A percentile compares a stretch with the other conserved stretches of the same genome.
Evolutionary conservation across 64 coral and sea anemone genomes (phyloP).

Genomic region (Anthopleura sola): DNA sequence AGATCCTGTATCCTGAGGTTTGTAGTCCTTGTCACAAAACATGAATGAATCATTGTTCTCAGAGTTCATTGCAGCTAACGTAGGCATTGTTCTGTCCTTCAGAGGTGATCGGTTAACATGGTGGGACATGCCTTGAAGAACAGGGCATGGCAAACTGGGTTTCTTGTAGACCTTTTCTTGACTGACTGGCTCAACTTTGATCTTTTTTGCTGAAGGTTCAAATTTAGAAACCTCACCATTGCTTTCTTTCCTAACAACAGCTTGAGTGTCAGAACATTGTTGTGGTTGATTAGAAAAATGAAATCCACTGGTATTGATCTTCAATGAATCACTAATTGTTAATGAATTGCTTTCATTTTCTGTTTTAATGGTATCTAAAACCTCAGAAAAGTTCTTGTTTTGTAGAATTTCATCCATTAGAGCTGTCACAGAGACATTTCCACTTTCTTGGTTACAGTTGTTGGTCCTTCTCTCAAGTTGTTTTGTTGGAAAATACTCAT

Average conservation of each 20-base stretch:
- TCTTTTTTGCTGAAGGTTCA: neutral
- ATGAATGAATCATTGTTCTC: constrained; percentile 25
- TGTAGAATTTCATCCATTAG: constrained; percentile 21
- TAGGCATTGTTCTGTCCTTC: constrained; percentile 22
- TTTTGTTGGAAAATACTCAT: neutral
- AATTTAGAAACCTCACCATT: neutral
- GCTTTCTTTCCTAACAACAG: neutral
- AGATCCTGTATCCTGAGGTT: neutral
- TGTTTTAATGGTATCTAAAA: neutral
- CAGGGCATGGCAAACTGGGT: neutral
- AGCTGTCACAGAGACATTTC: neutral
- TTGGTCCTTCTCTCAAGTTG: neutral
- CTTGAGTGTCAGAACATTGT: neutral
- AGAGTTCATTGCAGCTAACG: constrained; percentile 54
- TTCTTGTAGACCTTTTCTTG: neutral
- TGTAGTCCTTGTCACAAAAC: neutral
- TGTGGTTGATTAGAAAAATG: neutral
- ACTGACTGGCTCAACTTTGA: neutral
- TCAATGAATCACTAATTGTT: neutral
- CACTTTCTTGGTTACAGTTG: neutral
- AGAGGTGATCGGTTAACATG: constrained; percentile 23
- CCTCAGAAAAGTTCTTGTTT: constrained; percentile 12
- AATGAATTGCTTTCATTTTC: neutral
- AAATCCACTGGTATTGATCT: neutral
- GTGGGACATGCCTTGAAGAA: neutral